Conservation (phyloP, 2,797 vertebrate species). For the Microctenopoma lineatum region DNA sequence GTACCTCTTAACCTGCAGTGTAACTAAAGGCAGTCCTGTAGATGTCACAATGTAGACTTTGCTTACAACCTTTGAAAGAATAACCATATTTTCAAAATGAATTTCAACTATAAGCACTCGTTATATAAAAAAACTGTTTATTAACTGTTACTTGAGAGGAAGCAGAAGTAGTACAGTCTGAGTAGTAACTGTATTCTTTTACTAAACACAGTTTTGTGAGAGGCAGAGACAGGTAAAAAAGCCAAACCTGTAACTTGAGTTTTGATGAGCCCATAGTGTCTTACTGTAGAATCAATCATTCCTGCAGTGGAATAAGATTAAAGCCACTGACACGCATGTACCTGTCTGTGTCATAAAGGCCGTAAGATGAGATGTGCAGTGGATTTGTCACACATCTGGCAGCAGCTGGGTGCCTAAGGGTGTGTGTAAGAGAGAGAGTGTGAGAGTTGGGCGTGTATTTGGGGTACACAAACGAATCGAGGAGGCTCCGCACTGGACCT, state of each 20-base stretch:
- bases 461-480: slow-evolving; percentile 25
- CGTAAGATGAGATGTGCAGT: slow-evolving; percentile 1
- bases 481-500: slow-evolving; percentile 35
- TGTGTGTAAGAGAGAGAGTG: slow-evolving; percentile 27
- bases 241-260: background rate
- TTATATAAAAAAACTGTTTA: too few species aligned
- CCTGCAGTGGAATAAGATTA: slow-evolving; percentile 11
- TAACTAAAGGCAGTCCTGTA: background rate
- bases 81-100: too few species aligned
- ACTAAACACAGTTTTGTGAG: background rate
- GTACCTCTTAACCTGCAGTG: background rate
- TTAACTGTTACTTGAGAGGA: too few species aligned
- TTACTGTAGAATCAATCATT: slow-evolving; percentile 21
- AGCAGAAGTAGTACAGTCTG: too few species aligned
- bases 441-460: slow-evolving; percentile 30
- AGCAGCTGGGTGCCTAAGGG: slow-evolving; percentile 52
- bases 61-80: too few species aligned
- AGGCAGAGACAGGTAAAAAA: slow-evolving; percentile 37
- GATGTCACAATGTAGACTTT: too few species aligned
- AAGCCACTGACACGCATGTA: slow-evolving; percentile 7
- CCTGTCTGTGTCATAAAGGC: slow-evolving; percentile 12
- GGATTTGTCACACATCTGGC: slow-evolving; percentile 63
- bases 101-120: background rate
- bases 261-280: background rate
- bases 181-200: too few species aligned